These are phyloP conservation scores for Protonemura montana DNA, from an alignment of 2,888 invertebrate genomes.

Conservation along the genomic window DNA sequence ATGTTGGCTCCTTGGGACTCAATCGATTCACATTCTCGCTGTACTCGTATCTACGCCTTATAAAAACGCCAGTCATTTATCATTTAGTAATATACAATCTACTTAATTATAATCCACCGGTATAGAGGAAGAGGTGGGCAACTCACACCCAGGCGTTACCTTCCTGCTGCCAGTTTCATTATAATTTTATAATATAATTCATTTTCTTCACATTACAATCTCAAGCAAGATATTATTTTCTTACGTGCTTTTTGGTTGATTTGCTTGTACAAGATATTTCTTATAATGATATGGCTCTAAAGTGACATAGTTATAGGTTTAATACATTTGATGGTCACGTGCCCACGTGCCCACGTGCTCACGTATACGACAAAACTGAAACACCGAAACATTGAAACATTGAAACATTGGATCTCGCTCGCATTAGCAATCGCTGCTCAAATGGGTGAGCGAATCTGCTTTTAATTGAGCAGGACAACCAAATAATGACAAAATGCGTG, in stretches of 20 bases:
- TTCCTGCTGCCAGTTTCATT: constrained; percentile 29
- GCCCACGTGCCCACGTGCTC: background rate
- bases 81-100: constrained; percentile 31
- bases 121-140: constrained; percentile 32
- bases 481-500: too few relatives aligned
- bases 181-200: constrained; percentile 16
- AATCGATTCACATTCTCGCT: background rate
- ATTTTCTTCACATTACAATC: constrained; percentile 34
- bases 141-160: background rate
- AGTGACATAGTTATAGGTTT: constrained; percentile 1
- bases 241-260: constrained; percentile 37
- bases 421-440: too few relatives aligned
- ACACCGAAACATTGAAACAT: constrained; percentile 8
- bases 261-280: constrained; percentile 40
- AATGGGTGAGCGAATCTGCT: too few relatives aligned
- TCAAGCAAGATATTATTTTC: constrained; percentile 33
- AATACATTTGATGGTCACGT: constrained; percentile 39
- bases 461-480: too few relatives aligned
- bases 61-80: constrained; percentile 36
- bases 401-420: background rate
- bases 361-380: background rate
- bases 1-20: too few relatives aligned
- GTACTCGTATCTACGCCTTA: constrained; percentile 28
- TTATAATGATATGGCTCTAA: constrained; percentile 45
- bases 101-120: constrained; percentile 2